Conservation (phyloP, 1,140 invertebrate genomes). For the Bombyx mori region ASM3026992v2 NC_085128.1:5647001-5647500, state of each 20-base stretch:
- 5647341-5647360: constrained; percentile 21
- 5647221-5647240: constrained; percentile 9
- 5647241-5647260: constrained; percentile 42
- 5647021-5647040: constrained; percentile 60
- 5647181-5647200: not conserved
- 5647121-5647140: not conserved
- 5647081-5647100: not conserved
- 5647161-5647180: not conserved
- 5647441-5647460: no score
- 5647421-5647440: not conserved
- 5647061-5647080: not conserved
- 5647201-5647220: not conserved
- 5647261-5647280: constrained; percentile 33
- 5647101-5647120: not conserved
- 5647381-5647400: not conserved
- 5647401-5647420: not conserved
- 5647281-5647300: constrained; percentile 41
- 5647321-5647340: constrained; percentile 13
- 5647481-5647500: no score
- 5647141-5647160: not conserved
- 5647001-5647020: constrained; percentile 48
- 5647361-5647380: no score
- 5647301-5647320: constrained; percentile 29
- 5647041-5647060: constrained; percentile 48
- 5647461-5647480: no score